A percentile compares a stretch with the other conserved stretches of the same genome.
These are phyloP conservation scores for Macrobrachium nipponense DNA, from an alignment of 1,140 invertebrate species.

Conservation along the genomic window DNA sequence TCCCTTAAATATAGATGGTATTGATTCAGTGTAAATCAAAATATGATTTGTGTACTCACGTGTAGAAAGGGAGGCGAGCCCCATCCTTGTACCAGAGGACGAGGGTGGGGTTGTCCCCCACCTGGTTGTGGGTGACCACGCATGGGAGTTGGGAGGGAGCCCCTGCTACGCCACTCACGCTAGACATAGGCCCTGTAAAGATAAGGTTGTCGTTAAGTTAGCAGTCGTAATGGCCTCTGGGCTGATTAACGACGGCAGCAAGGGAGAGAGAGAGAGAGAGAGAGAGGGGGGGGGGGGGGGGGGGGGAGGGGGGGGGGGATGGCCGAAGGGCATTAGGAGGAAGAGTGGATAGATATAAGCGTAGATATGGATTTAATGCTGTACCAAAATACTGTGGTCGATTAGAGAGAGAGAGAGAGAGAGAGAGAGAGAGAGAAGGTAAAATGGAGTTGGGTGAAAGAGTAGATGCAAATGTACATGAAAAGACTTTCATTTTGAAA, in stretches of 20 bases:
- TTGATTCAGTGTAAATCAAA: background rate
- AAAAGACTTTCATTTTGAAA: too few relatives aligned
- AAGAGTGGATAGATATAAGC: too few relatives aligned
- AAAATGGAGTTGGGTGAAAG: background rate
- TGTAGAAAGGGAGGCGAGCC: constrained; percentile 49
- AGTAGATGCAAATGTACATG: background rate
- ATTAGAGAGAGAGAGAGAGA: background rate
- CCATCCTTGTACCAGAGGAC: constrained; percentile 58
- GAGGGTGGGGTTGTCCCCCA: constrained; percentile 36
- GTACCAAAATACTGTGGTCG: too few relatives aligned
- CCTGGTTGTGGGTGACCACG: constrained; percentile 47
- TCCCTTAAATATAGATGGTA: too few relatives aligned
- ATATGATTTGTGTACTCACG: constrained; percentile 19
- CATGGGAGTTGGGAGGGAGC: constrained; percentile 34
- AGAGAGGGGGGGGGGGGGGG: background rate
- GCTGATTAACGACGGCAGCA: background rate
- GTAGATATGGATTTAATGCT: too few relatives aligned
- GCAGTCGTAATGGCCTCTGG: background rate
- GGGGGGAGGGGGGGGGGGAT: background rate
- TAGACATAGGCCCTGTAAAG: constrained; percentile 36
- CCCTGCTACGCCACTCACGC: constrained; percentile 32
- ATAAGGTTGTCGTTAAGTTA: background rate
- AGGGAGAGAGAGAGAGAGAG: background rate
- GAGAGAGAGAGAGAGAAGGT: background rate
- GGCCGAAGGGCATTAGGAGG: background rate